A percentile compares a stretch with the other conserved stretches of the same genome.
These are phyloP conservation scores for Oppia nitens DNA, from an alignment of 1,140 invertebrate species.

Conservation along the genomic window DNA sequence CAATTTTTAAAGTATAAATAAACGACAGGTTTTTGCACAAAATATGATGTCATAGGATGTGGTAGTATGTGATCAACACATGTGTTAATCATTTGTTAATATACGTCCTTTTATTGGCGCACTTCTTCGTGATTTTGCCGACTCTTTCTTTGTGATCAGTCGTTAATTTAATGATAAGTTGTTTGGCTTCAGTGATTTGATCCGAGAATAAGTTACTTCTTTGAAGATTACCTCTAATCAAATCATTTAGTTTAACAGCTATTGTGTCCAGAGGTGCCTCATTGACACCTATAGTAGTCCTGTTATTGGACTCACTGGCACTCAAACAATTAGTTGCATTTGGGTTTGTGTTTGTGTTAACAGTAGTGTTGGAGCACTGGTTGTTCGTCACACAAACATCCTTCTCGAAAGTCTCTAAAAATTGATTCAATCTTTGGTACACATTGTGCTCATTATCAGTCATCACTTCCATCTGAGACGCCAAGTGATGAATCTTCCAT, in stretches of 20 bases:
- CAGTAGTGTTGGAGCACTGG: background rate
- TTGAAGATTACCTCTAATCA: slow-evolving; percentile 74
- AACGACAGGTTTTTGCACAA: background rate
- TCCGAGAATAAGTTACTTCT: slow-evolving; percentile 79
- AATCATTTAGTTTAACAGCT: slow-evolving; percentile 14
- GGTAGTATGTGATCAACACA: background rate
- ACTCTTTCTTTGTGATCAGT: slow-evolving; percentile 17
- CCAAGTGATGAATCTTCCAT: slow-evolving; percentile 85
- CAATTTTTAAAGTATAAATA: background rate
- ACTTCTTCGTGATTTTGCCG: slow-evolving; percentile 10
- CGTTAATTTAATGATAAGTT: slow-evolving; percentile 59
- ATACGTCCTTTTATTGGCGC: slow-evolving; percentile 8
- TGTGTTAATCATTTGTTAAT: slow-evolving; percentile 11
- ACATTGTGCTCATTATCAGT: slow-evolving; percentile 33
- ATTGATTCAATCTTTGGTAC: slow-evolving; percentile 9
- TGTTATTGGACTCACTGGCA: background rate
- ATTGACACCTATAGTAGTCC: background rate
- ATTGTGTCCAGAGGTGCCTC: slow-evolving; percentile 1
- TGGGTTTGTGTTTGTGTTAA: background rate
- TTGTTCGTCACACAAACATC: background rate
- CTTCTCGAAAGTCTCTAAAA: slow-evolving; percentile 16
- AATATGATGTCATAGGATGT: background rate
- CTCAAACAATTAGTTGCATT: too few relatives aligned
- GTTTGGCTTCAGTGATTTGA: slow-evolving; percentile 68
- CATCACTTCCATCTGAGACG: slow-evolving; percentile 78